Conservation (phyloP, 2,888 invertebrate species). For the Brachypterus glaber region DNA sequence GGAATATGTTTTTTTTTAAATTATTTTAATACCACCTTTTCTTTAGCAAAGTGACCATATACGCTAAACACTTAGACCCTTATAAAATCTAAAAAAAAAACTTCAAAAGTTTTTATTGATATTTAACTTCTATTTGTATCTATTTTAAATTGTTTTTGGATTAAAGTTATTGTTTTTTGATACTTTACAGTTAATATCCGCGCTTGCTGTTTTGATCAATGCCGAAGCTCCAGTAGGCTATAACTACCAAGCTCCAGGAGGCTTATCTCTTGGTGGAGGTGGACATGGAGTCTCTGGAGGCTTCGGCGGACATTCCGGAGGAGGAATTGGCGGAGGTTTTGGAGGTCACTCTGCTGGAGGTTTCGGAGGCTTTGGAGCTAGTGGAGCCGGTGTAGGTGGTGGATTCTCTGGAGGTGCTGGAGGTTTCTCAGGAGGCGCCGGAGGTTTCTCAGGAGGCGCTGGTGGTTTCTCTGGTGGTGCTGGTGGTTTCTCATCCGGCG, state of each 20-base stretch:
- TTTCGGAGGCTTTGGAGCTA: not conserved
- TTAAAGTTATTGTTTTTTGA: too few relatives aligned
- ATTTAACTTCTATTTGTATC: too few relatives aligned
- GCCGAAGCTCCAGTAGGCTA: conserved; percentile 55
- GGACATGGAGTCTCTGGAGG: conserved; percentile 27
- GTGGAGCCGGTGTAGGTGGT: not conserved
- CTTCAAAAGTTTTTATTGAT: too few relatives aligned
- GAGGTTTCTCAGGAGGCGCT: conserved; percentile 41
- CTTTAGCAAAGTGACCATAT: too few relatives aligned
- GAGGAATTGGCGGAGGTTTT: too few relatives aligned
- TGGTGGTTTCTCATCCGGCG: conserved; percentile 34
- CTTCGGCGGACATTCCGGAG: conserved; percentile 28
- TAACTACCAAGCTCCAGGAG: conserved; percentile 29
- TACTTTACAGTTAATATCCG: conserved; percentile 32
- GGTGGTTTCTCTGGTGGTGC: conserved; percentile 30
- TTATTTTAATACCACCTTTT: too few relatives aligned
- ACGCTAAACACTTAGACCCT: too few relatives aligned
- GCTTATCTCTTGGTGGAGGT: too few relatives aligned
- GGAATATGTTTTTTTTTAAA: too few relatives aligned
- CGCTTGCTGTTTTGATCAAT: conserved; percentile 48
- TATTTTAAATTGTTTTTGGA: too few relatives aligned
- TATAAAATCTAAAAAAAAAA: too few relatives aligned
- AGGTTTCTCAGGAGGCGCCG: conserved; percentile 26
- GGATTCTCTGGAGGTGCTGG: conserved; percentile 32
- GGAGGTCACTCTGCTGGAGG: conserved; percentile 26